Evolutionary conservation across 2,888 invertebrate species (phyloP), one percentile per base, ranked within the genome.

Genomic region (Spisula solida): DNA sequence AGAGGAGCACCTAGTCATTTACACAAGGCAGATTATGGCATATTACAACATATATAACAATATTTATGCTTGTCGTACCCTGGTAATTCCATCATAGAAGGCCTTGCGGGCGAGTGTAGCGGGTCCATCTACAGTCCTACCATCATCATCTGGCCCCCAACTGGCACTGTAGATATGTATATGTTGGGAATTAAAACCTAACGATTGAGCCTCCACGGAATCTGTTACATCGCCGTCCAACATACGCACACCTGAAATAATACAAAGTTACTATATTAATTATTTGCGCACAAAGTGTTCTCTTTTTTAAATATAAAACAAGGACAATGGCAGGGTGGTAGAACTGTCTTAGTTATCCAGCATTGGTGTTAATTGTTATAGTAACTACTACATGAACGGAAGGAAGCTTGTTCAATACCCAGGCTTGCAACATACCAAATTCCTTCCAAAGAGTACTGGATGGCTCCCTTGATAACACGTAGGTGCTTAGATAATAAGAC

Each of bases 111-210:
- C 99, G 70, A 99, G 97, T 95, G 98, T 98, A 0, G 99, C 99
- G 0, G 99, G 99, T 0, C 99, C 99, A 95, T 99, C 99, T 0
- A 99, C 99, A 0, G 99, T 99, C 96, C 99, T 98, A 0, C 99
- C 99, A 96, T 99, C 99, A 96, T 99, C 99, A 95, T 99, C 99
- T 0, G 99, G 99, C 0, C 99, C 99, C 99, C 99, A 99, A 16
- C 97, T 99, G 10, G 99, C 99, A 95, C 99, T 99, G 97, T 99
- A 99, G 94, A 99, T 99, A 97, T 99, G 99, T 93, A 99, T 99
- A 96, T 99, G 99, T 95, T 99, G 98, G 41, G 98, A 98, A 97
- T 99, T 99, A 87, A 99, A 97, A 94, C 99, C 98, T 34, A 99
- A 97, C 0, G 99, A 99, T 91, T 98, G 97, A 0, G 99, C 99